Conservation (phyloP, 2,113 vertebrate genomes). For the Macrotus californicus region DNA sequence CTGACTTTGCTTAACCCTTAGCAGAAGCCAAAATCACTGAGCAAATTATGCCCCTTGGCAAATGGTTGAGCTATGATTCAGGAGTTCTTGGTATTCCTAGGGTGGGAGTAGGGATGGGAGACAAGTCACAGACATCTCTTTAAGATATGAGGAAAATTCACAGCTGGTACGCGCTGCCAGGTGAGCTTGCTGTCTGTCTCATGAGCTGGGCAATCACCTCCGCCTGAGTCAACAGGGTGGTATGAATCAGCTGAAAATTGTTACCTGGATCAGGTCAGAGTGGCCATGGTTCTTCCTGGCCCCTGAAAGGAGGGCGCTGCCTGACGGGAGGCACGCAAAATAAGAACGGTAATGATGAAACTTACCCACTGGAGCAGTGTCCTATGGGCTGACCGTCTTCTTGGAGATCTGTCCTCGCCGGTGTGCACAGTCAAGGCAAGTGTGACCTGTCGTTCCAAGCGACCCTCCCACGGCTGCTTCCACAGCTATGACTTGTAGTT, state of each 20-base stretch:
- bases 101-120: accelerated
- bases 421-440: not conserved
- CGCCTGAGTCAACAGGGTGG: not conserved
- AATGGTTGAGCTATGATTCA: not conserved
- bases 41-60: not conserved
- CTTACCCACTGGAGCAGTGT: too few relatives aligned
- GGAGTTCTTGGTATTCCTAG: not conserved
- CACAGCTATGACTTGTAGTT: not conserved
- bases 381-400: not conserved
- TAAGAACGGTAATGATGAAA: not conserved
- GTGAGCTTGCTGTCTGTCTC: not conserved
- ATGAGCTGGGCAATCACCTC: not conserved
- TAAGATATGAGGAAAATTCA: not conserved
- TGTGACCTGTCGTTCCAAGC: not conserved
- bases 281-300: not conserved
- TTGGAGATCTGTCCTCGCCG: not conserved
- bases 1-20: not conserved
- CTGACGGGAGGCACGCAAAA: not conserved
- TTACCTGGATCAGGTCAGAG: not conserved
- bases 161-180: not conserved
- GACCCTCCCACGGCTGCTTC: not conserved
- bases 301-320: not conserved
- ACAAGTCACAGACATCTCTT: not conserved
- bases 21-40: not conserved
- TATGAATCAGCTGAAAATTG: not conserved